Percentiles rank a stretch among this genome's conserved stretches.
phyloP scores from a whole-genome alignment of 1,140 invertebrate species.

The Bombus balteatus region DNA sequence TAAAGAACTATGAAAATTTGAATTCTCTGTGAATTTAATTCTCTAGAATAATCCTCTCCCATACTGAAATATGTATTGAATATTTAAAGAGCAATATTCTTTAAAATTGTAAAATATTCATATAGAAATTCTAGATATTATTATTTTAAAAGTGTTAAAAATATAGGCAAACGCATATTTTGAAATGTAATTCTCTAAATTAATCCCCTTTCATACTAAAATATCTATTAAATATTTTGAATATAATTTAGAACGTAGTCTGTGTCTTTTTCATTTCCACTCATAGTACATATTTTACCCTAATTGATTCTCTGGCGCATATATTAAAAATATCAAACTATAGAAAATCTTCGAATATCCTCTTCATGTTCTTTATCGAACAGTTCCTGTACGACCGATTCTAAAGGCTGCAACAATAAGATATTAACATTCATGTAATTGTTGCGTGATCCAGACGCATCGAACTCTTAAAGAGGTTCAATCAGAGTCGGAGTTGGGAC shows the following conservation, averaged over 20 bases:
- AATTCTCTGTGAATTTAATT: no score
- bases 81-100: background rate
- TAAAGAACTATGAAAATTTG: background rate
- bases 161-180: no score
- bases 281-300: background rate
- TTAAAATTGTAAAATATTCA: background rate
- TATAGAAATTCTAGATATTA: background rate
- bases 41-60: background rate
- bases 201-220: no score
- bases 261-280: no score
- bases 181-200: no score
- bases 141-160: no score
- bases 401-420: background rate
- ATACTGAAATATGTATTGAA: background rate
- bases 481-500: background rate
- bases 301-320: no score
- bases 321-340: background rate
- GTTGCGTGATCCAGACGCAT: no score
- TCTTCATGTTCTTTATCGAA: background rate
- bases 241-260: no score
- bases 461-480: background rate
- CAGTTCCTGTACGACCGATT: background rate
- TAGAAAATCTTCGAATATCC: background rate
- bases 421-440: background rate
- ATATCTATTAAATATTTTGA: no score